Conservation (phyloP, 2,888 invertebrate species). For the Aromia moschata region DNA sequence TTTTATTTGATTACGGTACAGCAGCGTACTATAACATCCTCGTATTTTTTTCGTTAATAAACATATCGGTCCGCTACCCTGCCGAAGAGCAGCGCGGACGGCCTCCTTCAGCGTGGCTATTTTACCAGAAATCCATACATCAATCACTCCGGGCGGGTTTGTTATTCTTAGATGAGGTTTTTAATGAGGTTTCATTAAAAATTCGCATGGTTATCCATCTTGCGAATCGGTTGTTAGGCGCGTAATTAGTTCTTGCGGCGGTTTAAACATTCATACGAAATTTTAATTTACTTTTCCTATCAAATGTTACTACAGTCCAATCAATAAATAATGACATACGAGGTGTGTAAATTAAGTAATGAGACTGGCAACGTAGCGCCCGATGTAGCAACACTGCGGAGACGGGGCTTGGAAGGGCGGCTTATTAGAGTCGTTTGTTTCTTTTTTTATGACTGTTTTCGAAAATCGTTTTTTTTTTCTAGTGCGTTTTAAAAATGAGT, state of each 20-base stretch:
- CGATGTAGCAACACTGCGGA: no score
- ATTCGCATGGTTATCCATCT: slow-evolving; percentile 49
- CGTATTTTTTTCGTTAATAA: no score
- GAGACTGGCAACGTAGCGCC: no score
- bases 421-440: no score
- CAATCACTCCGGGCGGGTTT: slow-evolving; percentile 42
- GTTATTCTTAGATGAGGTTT: slow-evolving; percentile 45
- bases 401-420: no score
- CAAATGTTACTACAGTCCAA: no score
- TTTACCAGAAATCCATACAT: slow-evolving; percentile 37
- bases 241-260: slow-evolving; percentile 29
- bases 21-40: neutral
- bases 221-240: slow-evolving; percentile 21
- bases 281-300: slow-evolving; percentile 4
- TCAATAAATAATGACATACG: no score
- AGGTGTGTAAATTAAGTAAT: no score
- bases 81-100: slow-evolving; percentile 31
- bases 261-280: neutral
- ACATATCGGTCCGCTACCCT: no score
- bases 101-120: slow-evolving; percentile 33
- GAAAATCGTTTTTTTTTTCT: no score
- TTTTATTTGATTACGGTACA: neutral
- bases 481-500: no score
- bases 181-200: slow-evolving; percentile 52
- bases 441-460: no score